Conservation (phyloP, 2,797 vertebrate species). For the Melanotaenia nigrans region DNA sequence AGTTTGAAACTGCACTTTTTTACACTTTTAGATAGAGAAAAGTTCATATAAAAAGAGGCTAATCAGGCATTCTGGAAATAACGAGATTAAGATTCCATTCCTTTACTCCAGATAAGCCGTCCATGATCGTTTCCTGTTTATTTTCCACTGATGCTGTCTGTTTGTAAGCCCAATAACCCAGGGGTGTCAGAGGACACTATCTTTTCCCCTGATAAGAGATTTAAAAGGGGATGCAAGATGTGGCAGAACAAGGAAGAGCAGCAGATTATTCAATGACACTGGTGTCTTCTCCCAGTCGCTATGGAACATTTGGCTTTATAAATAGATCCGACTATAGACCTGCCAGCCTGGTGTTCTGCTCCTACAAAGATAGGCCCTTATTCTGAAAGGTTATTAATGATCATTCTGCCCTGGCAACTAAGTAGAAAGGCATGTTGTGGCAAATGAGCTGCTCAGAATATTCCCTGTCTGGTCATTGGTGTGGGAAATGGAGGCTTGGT, state of each 20-base stretch:
- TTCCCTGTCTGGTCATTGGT: constrained; percentile 72
- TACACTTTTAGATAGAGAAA: constrained; percentile 19
- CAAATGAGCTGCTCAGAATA: constrained; percentile 70
- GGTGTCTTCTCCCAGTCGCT: constrained; percentile 72
- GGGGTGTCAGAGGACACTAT: constrained; percentile 63
- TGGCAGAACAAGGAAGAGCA: constrained; percentile 51
- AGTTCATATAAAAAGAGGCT: constrained; percentile 50
- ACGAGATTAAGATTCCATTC: constrained; percentile 65
- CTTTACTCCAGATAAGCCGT: constrained; percentile 69
- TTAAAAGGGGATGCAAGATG: constrained; percentile 28
- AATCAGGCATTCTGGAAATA: constrained; percentile 64
- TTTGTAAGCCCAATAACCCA: constrained; percentile 58
- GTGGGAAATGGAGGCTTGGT: constrained; percentile 60
- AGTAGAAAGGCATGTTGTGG: constrained; percentile 75
- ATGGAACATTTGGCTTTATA: constrained; percentile 83
- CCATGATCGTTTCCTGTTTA: constrained; percentile 79
- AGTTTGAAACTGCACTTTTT: constrained; percentile 12
- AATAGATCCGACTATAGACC: constrained; percentile 81
- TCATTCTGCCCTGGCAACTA: constrained; percentile 82
- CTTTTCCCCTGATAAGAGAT: constrained; percentile 43
- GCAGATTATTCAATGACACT: constrained; percentile 72
- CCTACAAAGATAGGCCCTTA: constrained; percentile 81
- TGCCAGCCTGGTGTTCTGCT: constrained; percentile 77
- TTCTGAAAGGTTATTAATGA: constrained; percentile 84
- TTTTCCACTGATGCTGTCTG: constrained; percentile 60